Conservation (phyloP, 92 coral and sea anemone genomes). For the Nematostella vectensis region DNA sequence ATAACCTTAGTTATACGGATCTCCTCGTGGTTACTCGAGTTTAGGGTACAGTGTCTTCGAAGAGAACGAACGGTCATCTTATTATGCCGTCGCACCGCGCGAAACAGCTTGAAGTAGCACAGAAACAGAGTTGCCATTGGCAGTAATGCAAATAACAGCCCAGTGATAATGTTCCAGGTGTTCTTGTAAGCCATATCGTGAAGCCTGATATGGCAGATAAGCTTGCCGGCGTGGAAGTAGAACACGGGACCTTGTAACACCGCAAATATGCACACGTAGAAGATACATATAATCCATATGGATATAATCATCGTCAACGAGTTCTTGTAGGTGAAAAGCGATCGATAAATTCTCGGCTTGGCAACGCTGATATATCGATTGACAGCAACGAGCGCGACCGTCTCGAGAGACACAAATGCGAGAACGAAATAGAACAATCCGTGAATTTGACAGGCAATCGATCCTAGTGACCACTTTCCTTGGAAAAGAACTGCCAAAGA, state of each 20-base stretch:
- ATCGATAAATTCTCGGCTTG: conserved; percentile 35
- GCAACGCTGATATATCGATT: conserved; percentile 58
- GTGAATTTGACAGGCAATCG: conserved; percentile 43
- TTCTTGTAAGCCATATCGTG: conserved; percentile 14
- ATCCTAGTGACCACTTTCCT: conserved; percentile 44
- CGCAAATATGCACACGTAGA: conserved; percentile 24
- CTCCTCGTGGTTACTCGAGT: conserved; percentile 29
- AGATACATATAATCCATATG: conserved; percentile 34
- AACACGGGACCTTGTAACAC: conserved; percentile 27
- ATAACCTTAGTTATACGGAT: conserved; percentile 49
- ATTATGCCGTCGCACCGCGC: conserved; percentile 46
- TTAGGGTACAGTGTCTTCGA: conserved; percentile 16
- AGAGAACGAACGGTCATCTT: conserved; percentile 27
- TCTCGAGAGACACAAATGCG: conserved; percentile 48
- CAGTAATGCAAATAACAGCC: conserved; percentile 26
- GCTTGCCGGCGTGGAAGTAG: conserved; percentile 49
- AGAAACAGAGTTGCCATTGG: conserved; percentile 47
- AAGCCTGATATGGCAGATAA: conserved; percentile 42
- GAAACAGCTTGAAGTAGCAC: conserved; percentile 53
- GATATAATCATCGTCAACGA: conserved; percentile 26
- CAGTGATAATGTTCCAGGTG: conserved; percentile 40
- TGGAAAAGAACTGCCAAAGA: conserved; percentile 36
- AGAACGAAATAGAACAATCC: conserved; percentile 44
- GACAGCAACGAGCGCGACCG: conserved; percentile 58
- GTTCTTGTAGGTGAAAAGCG: conserved; percentile 25